Base-by-base conservation (phyloP, 2,797 vertebrate species). In the Amniataba percoides region DNA sequence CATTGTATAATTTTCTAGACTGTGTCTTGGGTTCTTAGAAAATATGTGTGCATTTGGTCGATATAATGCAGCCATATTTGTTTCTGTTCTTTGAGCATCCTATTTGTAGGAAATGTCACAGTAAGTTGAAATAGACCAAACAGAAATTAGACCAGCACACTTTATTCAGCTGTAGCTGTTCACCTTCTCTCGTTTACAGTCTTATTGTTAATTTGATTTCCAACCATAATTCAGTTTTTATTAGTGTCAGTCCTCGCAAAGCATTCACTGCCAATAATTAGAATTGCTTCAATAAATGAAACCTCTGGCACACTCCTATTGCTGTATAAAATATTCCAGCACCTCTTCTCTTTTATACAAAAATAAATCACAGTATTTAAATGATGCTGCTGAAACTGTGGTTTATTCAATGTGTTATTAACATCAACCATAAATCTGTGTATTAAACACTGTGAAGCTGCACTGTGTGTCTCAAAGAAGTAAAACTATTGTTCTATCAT, bases 141-240 rank as follows among this genome's bases (percentile, higher is more conserved):
- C 42, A 80, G 68, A 68, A 65, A 70, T 74, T 48, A 74, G n/a
- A 49, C 42, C 48, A 67, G 31, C 23, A 49, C 8, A 49, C 46
- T 39, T 82, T 72, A 75, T 68, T 78, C 40, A 18, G 15, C 36
- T 70, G 46, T 45, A 42, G 45, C 65, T 53, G 19, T 80, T 71
- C 40, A 53, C 27, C 45, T 59, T 64, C 43, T 65, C 21, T 55
- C 59, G 61, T 75, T 73, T 46, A 69, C 18, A 67, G 19, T 67
- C 43, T n/a, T 53, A 21, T 71, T 74, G 63, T 76, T 59, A 43
- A 73, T 76, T 78, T 40, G 36, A 83, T 82, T 52, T 58, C 64
- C 15, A 27, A 13, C 45, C 23, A 67, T 82, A 55, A 67, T 63
- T 89, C 7, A 39, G 7, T 31, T 69, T 86, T 68, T 76, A 71